These are phyloP conservation scores for Diarsia mendica DNA, from an alignment of 2,888 invertebrate species.

Conservation along the genomic window DNA sequence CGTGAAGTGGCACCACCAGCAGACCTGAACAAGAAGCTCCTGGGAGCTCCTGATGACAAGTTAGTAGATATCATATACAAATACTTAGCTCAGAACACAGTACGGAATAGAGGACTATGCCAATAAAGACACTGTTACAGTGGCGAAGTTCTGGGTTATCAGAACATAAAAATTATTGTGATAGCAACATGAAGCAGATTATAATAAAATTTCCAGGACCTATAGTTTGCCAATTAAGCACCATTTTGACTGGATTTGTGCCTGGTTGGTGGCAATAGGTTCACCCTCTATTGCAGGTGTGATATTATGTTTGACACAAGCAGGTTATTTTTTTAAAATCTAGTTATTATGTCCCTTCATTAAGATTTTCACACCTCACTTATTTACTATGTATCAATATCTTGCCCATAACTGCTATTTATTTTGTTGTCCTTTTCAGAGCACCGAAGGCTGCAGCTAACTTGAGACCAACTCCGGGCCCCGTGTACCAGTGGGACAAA, in stretches of 20 bases:
- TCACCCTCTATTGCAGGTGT: too few species aligned
- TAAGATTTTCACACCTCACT: neutral
- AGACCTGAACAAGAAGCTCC: conserved; percentile 84
- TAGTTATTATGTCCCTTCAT: too few species aligned
- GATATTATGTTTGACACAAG: too few species aligned
- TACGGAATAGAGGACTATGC: neutral
- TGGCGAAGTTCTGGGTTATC: neutral
- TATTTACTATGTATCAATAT: neutral
- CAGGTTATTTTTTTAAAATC: too few species aligned
- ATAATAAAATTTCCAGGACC: neutral
- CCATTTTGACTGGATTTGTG: too few species aligned
- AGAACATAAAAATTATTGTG: neutral
- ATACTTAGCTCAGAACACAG: neutral
- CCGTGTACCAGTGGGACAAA: conserved; percentile 90
- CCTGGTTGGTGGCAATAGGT: too few species aligned
- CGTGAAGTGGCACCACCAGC: conserved; percentile 93
- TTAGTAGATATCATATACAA: conserved; percentile 72
- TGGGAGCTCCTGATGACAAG: conserved; percentile 84
- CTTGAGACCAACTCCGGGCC: conserved; percentile 90
- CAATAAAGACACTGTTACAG: neutral
- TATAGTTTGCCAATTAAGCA: too few species aligned
- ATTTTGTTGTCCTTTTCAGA: conserved; percentile 64
- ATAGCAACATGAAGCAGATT: neutral
- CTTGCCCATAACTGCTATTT: neutral
- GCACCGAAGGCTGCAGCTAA: conserved; percentile 77